These are phyloP conservation scores for Xenentodon cancila DNA, from an alignment of 2,797 vertebrate species.

Conservation along the genomic window DNA sequence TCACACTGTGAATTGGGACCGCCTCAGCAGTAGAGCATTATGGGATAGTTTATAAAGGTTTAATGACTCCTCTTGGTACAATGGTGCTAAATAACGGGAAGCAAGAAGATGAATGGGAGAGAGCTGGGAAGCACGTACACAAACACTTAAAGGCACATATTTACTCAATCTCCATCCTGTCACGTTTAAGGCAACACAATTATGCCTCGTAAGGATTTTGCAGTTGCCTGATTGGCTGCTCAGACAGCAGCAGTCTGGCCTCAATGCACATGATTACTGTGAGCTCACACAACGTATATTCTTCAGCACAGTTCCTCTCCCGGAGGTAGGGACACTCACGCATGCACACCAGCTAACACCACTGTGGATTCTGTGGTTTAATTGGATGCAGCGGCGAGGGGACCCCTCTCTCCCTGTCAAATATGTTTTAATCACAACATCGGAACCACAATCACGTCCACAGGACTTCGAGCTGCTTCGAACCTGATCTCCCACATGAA, in stretches of 20 bases:
- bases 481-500: background rate
- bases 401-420: too few species aligned
- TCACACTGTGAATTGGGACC: constrained; percentile 73
- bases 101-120: constrained; percentile 1
- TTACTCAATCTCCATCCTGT: constrained; percentile 11
- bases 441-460: constrained; percentile 1
- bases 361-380: too few species aligned
- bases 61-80: constrained; percentile 57
- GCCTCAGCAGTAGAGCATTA: constrained; percentile 59
- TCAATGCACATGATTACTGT: too few species aligned
- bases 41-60: constrained; percentile 58
- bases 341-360: too few species aligned
- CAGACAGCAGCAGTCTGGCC: background rate
- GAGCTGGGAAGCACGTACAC: constrained; percentile 7
- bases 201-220: constrained; percentile 14
- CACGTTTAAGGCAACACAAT: constrained; percentile 8
- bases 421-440: background rate
- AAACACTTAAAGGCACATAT: background rate
- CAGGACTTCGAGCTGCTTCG: background rate
- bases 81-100: constrained; percentile 41
- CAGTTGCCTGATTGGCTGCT: background rate
- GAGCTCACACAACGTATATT: too few species aligned
- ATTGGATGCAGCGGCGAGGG: too few species aligned
- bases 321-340: too few species aligned
- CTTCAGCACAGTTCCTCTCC: too few species aligned